These are phyloP conservation scores for Gnatocerus cornutus DNA, from an alignment of 2,888 invertebrate genomes.

Conservation along the genomic window DNA sequence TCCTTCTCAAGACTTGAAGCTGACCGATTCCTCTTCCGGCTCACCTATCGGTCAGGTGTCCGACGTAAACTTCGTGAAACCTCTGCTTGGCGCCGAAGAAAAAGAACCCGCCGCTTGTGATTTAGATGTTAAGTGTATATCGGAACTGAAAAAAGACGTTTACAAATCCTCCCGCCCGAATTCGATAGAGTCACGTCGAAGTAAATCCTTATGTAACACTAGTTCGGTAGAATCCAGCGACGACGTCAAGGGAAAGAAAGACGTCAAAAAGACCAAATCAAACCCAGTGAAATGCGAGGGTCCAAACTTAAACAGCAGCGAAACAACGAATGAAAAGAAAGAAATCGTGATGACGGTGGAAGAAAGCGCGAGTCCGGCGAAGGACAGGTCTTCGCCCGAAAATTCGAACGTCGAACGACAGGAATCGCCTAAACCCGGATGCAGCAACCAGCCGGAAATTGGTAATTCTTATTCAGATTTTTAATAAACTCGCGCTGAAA, in stretches of 20 bases:
- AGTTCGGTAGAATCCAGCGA: constrained; percentile 63
- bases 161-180: constrained; percentile 58
- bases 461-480: constrained; percentile 56
- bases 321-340: constrained; percentile 54
- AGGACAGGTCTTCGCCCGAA: constrained; percentile 64
- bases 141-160: constrained; percentile 58
- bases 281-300: constrained; percentile 62
- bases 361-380: constrained; percentile 62
- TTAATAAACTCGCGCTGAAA: neutral
- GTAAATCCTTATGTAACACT: constrained; percentile 64
- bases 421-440: constrained; percentile 68
- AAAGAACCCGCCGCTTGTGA: constrained; percentile 57
- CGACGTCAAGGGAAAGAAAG: constrained; percentile 59
- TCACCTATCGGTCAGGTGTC: constrained; percentile 47
- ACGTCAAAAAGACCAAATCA: constrained; percentile 65
- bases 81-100: constrained; percentile 57
- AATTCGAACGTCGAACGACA: constrained; percentile 57
- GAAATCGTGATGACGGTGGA: constrained; percentile 63
- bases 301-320: constrained; percentile 51
- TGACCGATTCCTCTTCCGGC: constrained; percentile 58
- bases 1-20: constrained; percentile 58
- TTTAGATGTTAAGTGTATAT: constrained; percentile 56
- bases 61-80: constrained; percentile 53
- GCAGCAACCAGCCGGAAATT: constrained; percentile 67
- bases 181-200: constrained; percentile 64